Conservation (phyloP, 2,797 vertebrate genomes). For the Arvicola amphibius region DNA sequence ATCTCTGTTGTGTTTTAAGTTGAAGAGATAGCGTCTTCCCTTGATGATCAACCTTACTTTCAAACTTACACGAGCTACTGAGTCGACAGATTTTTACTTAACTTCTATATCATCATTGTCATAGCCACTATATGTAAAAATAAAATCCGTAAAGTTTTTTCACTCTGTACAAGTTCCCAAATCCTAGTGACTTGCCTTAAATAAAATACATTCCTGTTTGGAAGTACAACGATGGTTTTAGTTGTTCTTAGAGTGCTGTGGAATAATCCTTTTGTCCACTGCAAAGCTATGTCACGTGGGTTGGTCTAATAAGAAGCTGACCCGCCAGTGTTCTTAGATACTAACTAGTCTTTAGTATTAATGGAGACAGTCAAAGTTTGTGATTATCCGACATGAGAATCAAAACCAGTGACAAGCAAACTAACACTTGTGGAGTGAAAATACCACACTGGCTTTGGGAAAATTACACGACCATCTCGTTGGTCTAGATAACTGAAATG, state of each 20-base stretch:
- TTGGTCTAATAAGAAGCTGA: background rate
- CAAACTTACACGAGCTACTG: background rate
- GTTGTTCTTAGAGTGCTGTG: background rate
- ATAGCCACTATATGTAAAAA: background rate
- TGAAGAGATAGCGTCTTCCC: background rate
- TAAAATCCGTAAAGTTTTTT: constrained; percentile 23
- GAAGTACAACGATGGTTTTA: background rate
- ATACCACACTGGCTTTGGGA: background rate
- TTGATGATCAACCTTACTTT: background rate
- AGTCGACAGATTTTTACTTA: background rate
- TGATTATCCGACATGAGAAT: background rate
- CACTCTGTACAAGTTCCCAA: background rate
- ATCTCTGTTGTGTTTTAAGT: background rate
- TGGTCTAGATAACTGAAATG: background rate
- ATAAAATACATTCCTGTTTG: constrained; percentile 38
- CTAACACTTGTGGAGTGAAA: background rate
- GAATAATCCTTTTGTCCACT: background rate
- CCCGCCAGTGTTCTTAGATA: background rate
- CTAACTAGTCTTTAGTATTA: background rate
- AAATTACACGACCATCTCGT: background rate
- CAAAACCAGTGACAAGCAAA: background rate
- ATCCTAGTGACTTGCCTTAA: background rate
- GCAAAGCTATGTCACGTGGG: background rate
- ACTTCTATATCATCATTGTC: background rate
- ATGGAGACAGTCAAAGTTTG: background rate